These are phyloP conservation scores for Heteromurus nitidus DNA, from an alignment of 2,888 invertebrate genomes.

Conservation along the genomic window DNA sequence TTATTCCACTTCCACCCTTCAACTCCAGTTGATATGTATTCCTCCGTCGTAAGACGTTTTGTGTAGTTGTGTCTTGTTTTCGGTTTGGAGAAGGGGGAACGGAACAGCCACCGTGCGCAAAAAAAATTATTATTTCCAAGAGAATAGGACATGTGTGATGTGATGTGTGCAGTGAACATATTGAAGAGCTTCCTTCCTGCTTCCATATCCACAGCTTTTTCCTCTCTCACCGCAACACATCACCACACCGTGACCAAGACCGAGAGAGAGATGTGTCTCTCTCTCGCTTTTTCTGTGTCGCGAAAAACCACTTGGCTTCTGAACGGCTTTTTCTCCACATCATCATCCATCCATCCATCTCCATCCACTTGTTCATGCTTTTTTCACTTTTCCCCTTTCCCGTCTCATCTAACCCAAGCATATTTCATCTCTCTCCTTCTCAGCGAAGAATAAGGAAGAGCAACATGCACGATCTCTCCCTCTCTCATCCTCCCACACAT, in stretches of 20 bases:
- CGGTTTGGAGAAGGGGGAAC: not conserved
- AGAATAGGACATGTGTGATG: not conserved
- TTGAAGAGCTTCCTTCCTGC: not conserved
- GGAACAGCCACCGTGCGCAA: too few relatives aligned
- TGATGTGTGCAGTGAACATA: not conserved
- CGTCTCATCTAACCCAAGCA: not conserved
- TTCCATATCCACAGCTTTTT: not conserved
- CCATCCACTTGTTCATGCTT: conserved; percentile 8
- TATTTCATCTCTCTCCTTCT: not conserved
- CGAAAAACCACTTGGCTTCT: conserved; percentile 3
- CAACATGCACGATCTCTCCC: not conserved
- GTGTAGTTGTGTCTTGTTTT: not conserved
- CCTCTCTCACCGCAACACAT: too few relatives aligned
- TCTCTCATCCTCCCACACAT: not conserved
- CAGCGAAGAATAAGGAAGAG: not conserved
- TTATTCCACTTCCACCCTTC: not conserved
- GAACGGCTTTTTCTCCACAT: not conserved
- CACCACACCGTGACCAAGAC: conserved; percentile 8
- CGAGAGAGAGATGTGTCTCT: not conserved
- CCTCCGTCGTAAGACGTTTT: not conserved
- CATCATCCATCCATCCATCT: not conserved
- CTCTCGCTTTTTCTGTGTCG: too few relatives aligned
- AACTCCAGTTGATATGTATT: conserved; percentile 7
- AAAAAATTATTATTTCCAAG: not conserved
- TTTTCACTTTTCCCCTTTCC: not conserved